Conservation (phyloP, 2,888 invertebrate genomes). For the Melieria omissa region DNA sequence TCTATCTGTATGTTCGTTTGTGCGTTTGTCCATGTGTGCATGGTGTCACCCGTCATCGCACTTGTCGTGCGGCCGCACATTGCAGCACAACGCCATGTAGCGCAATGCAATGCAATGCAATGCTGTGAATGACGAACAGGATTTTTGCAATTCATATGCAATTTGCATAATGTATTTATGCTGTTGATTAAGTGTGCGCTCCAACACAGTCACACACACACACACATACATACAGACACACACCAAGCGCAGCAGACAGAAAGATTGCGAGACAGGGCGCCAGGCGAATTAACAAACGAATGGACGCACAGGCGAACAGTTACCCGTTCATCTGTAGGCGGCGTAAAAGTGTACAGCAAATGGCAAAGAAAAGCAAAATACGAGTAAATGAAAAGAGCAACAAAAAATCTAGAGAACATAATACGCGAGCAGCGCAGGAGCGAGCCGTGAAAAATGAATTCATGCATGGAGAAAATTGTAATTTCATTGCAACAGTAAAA, state of each 20-base stretch:
- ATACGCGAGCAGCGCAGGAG: not conserved
- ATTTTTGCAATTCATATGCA: constrained; percentile 42
- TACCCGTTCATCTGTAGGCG: too few species aligned
- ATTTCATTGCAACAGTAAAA: constrained; percentile 35
- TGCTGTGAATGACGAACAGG: constrained; percentile 22
- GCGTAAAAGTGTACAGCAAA: not conserved
- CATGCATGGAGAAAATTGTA: constrained; percentile 36
- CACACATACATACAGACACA: not conserved
- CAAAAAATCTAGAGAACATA: not conserved
- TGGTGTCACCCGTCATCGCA: too few species aligned
- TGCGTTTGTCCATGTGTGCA: too few species aligned
- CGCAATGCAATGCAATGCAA: constrained; percentile 28
- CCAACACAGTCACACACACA: not conserved
- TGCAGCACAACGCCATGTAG: constrained; percentile 6
- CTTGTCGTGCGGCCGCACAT: too few species aligned
- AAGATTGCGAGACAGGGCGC: too few species aligned
- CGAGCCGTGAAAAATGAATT: constrained; percentile 18
- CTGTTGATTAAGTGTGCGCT: constrained; percentile 42
- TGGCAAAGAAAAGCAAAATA: constrained; percentile 7
- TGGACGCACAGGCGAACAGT: too few species aligned
- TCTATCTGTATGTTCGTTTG: too few species aligned
- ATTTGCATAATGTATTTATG: constrained; percentile 46
- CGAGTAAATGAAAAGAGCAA: constrained; percentile 13
- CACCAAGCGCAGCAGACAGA: constrained; percentile 4
- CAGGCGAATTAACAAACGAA: too few species aligned